These are phyloP conservation scores for Taurulus bubalis DNA, from an alignment of 2,113 vertebrate genomes.

Conservation along the genomic window DNA sequence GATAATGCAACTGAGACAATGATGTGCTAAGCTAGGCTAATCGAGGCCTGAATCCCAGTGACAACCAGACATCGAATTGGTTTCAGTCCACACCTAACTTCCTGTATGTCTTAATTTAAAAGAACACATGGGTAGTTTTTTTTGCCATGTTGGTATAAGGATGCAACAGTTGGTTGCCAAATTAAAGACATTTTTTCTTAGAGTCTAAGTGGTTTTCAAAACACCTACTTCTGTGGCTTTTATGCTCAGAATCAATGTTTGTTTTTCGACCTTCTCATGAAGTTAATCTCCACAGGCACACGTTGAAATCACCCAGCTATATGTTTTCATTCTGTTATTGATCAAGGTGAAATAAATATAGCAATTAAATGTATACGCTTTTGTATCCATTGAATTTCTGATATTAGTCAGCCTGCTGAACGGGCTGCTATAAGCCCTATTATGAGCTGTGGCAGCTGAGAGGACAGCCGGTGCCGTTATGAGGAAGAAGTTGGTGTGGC, in stretches of 20 bases:
- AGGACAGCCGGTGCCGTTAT: not conserved
- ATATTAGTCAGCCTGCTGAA: not conserved
- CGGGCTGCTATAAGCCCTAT: not conserved
- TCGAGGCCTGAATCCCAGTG: not conserved
- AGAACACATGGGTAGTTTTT: too few species aligned
- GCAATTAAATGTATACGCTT: not conserved
- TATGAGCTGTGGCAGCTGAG: not conserved
- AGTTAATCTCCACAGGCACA: not conserved
- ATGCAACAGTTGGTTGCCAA: too few species aligned
- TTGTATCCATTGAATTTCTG: not conserved
- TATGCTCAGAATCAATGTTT: not conserved
- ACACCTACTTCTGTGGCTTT: not conserved
- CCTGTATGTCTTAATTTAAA: too few species aligned
- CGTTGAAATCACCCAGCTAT: not conserved
- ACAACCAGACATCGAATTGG: not conserved
- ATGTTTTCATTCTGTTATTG: slow-evolving; percentile 12
- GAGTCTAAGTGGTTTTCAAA: not conserved
- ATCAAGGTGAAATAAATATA: not conserved
- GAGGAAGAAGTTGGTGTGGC: not conserved
- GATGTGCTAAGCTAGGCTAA: not conserved
- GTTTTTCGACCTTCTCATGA: not conserved
- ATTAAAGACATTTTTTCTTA: too few species aligned
- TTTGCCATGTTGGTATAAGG: too few species aligned
- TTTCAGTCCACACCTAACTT: not conserved
- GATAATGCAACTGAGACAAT: too few species aligned